Evolutionary conservation across 2,888 invertebrate species (phyloP).

Genomic region (Lepidocyrtinus sp.): DNA sequence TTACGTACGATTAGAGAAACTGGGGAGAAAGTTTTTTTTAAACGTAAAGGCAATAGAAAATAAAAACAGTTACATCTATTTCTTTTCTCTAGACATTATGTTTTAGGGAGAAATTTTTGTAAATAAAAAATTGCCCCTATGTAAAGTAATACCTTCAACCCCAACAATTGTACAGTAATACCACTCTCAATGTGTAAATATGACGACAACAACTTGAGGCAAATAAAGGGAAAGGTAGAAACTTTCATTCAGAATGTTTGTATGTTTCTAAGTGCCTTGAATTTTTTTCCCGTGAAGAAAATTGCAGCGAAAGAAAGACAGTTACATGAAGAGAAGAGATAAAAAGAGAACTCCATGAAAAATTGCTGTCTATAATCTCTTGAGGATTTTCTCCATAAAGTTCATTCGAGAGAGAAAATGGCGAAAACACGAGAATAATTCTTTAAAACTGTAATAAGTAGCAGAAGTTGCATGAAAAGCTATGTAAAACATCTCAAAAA

Average conservation of each 20-base stretch:
- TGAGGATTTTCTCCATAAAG: conserved; percentile 67
- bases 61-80: not conserved
- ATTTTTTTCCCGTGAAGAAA: conserved; percentile 8
- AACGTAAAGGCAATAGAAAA: conserved; percentile 2
- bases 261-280: conserved; percentile 1
- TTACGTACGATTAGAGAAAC: not conserved
- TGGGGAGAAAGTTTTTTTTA: not conserved
- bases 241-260: not conserved
- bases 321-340: conserved; percentile 23
- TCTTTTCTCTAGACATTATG: not conserved
- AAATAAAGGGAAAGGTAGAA: not conserved
- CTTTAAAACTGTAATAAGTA: conserved; percentile 49
- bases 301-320: conserved; percentile 33
- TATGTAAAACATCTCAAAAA: conserved; percentile 35
- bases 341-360: conserved; percentile 61
- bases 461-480: conserved; percentile 21
- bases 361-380: conserved; percentile 68
- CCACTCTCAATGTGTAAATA: conserved; percentile 52
- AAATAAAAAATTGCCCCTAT: not conserved
- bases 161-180: not conserved
- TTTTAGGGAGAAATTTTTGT: not conserved
- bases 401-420: conserved; percentile 65
- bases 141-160: not conserved
- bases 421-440: conserved; percentile 63
- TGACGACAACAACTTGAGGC: conserved; percentile 37